Evolutionary conservation across 2,888 invertebrate species (phyloP), one percentile per base, ranked within the genome.

Genomic region (Drosophila prostipennis): DNA sequence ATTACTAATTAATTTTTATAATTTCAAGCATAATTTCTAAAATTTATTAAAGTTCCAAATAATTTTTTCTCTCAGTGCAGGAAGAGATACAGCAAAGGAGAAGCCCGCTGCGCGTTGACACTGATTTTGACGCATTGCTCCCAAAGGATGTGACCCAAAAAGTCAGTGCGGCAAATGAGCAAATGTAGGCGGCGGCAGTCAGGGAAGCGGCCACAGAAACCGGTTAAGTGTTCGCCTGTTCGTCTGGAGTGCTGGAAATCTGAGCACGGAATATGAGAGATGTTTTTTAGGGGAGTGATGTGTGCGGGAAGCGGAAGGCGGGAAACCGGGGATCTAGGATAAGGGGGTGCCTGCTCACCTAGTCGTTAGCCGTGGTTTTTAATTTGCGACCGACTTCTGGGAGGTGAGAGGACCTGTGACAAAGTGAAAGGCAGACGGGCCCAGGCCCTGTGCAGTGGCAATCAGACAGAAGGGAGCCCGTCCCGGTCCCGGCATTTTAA

Each of bases 61-160:
- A 19, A 19, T 19, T 2, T 1, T 61, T 65, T 48, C 4, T 7
- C 26, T 3, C 36, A 26, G 53, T 48, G 40, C 10, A 39, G 23
- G n/a, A 49, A 16, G 19, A 43, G 56, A 19, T 34, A 57, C 45
- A 34, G 19, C 14, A 26, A 52, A 40, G 13, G 14, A 43, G 56
- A 23, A 46, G 23, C 29, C 55, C 69, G 74, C 68, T 88, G 89
- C 77, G 80, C 88, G 89, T 80, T 89, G 90, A 90, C 90, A 90
- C 89, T 89, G 90, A 89, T 89, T 90, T 89, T 89, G 89, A 89
- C 86, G 88, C 90, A 89, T 86, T 79, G 79, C 83, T 89, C 89
- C 90, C 89, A 72, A 42, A 90, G 90, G 89, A 90, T 79, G 84
- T 90, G 90, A 89, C 90, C 89, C 89, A 89, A 89, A 89, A 89